Conservation (phyloP, 2,113 vertebrate genomes). For the human region DNA sequence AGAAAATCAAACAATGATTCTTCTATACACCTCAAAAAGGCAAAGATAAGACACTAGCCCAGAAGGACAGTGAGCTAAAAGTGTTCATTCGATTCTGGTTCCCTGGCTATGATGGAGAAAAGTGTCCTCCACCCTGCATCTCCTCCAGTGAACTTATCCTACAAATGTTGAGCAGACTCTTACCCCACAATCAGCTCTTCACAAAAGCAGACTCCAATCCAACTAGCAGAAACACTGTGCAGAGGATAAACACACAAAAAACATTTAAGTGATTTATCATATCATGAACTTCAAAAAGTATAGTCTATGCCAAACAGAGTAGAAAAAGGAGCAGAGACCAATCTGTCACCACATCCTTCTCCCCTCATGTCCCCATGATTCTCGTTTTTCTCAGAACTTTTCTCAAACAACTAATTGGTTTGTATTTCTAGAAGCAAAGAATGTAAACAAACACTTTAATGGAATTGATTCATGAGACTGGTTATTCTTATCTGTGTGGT, state of each 20-base stretch:
- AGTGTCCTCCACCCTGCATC: neutral
- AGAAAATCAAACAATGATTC: neutral
- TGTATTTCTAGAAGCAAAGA: neutral
- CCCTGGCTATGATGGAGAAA: neutral
- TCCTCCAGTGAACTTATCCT: neutral
- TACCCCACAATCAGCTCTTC: neutral
- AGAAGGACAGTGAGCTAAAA: neutral
- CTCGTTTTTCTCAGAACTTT: neutral
- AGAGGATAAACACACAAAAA: slow-evolving; percentile 59
- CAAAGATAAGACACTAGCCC: neutral
- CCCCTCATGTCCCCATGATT: neutral
- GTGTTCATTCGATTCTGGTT: neutral
- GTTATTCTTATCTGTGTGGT: neutral
- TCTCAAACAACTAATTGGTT: neutral
- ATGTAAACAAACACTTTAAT: neutral
- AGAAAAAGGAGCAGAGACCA: neutral
- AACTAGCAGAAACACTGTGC: neutral
- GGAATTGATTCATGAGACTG: neutral
- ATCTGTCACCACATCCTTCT: neutral
- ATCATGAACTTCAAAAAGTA: slow-evolving; percentile 61
- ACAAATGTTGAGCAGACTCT: neutral
- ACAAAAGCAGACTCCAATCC: neutral
- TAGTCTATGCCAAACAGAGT: neutral
- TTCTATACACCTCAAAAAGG: neutral
- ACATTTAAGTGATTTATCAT: slow-evolving; percentile 48